Evolutionary conservation across 2,113 vertebrate genomes (phyloP).

Genomic region (Montifringilla adamsi): DNA sequence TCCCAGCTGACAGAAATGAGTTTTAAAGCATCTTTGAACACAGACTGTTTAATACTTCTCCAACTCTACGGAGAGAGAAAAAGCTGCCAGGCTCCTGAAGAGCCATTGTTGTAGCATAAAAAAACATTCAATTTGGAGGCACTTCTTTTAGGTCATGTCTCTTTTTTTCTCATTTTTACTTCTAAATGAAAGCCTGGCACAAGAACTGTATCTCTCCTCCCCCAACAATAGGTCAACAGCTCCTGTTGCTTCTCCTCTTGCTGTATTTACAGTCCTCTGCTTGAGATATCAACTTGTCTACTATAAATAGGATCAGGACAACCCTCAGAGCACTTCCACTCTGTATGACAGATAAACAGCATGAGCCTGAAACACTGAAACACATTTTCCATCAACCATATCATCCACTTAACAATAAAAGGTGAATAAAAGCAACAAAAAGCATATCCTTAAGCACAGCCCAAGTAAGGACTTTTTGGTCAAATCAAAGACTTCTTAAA

Average conservation of each 20-base stretch:
- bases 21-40: conserved; percentile 41
- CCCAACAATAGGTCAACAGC: neutral
- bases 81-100: conserved; percentile 31
- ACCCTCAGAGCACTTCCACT: neutral
- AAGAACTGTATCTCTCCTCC: neutral
- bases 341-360: neutral
- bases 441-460: neutral
- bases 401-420: neutral
- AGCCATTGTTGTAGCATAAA: neutral
- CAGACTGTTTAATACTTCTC: neutral
- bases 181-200: neutral
- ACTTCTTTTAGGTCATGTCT: neutral
- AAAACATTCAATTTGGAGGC: conserved; percentile 8
- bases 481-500: neutral
- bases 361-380: neutral
- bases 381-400: neutral
- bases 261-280: neutral
- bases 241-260: neutral
- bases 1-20: neutral
- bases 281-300: neutral
- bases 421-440: neutral
- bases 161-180: conserved; percentile 11
- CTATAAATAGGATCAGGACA: neutral
- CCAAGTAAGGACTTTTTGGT: neutral
- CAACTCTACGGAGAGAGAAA: neutral